Percentiles rank a stretch among this genome's conserved stretches.
Conservation (phyloP, 2,888 invertebrate genomes). For the Stomorhina lunata region DNA sequence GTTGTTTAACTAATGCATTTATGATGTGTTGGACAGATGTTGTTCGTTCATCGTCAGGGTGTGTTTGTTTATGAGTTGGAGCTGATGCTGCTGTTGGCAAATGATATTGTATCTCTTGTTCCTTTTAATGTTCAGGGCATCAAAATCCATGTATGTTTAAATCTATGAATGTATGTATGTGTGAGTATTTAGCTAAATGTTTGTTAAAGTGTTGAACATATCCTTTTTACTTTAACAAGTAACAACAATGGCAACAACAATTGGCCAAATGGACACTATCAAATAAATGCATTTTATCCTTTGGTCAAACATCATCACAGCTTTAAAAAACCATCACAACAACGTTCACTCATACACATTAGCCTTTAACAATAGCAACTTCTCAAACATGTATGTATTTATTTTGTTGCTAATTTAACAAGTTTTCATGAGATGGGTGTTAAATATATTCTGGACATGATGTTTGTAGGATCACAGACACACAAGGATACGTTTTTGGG, state of each 20-base stretch:
- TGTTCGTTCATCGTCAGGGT: slow-evolving; percentile 50
- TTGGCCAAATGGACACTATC: slow-evolving; percentile 33
- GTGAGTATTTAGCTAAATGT: slow-evolving; percentile 11
- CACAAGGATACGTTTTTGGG: neutral
- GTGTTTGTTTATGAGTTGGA: neutral
- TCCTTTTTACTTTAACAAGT: slow-evolving; percentile 54
- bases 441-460: slow-evolving; percentile 27
- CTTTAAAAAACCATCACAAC: neutral
- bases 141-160: neutral
- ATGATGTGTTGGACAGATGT: slow-evolving; percentile 76
- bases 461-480: neutral
- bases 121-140: slow-evolving; percentile 1
- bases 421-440: slow-evolving; percentile 15
- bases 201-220: slow-evolving; percentile 40
- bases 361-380: neutral
- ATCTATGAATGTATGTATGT: no score
- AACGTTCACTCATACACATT: neutral
- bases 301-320: slow-evolving; percentile 62
- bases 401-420: slow-evolving; percentile 33
- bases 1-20: slow-evolving; percentile 75
- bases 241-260: slow-evolving; percentile 10
- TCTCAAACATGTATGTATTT: neutral
- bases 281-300: slow-evolving; percentile 59
- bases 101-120: slow-evolving; percentile 35
- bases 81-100: neutral